Evolutionary conservation across 2,113 vertebrate species (phyloP).

Genomic region (Podocnemis expansa): DNA sequence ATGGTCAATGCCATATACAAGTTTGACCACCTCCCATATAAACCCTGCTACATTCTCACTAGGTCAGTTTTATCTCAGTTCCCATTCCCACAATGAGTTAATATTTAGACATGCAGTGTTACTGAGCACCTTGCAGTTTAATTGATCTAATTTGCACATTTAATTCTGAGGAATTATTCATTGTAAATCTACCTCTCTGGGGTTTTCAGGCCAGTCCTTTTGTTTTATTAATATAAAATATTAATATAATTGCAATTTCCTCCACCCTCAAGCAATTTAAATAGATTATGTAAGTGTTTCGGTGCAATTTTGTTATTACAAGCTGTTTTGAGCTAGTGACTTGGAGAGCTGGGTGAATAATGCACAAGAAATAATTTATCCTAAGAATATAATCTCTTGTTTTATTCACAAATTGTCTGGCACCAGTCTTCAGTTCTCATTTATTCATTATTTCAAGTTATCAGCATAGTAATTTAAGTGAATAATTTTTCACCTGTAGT

Average conservation of each 20-base stretch:
- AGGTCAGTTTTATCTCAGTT: neutral
- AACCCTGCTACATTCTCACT: neutral
- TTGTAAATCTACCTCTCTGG: slow-evolving; percentile 16
- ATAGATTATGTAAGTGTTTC: slow-evolving; percentile 8
- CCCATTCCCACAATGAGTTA: slow-evolving; percentile 3
- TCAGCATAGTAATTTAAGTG: neutral
- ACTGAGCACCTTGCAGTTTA: slow-evolving; percentile 6
- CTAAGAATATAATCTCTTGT: neutral
- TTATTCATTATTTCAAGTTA: neutral
- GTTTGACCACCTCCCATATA: neutral
- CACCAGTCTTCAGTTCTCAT: neutral
- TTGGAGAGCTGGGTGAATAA: neutral
- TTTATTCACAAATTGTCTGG: neutral
- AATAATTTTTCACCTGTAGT: neutral
- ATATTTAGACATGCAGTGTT: slow-evolving; percentile 3
- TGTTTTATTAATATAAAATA: slow-evolving; percentile 20
- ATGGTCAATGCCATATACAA: neutral
- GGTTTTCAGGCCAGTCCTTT: neutral
- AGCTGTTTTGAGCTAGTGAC: neutral
- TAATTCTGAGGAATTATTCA: slow-evolving; percentile 50
- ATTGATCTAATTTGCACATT: slow-evolving; percentile 53
- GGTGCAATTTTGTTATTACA: neutral
- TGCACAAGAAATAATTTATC: neutral
- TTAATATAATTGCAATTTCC: neutral
- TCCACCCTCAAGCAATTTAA: neutral